Evolutionary conservation across 2,888 invertebrate genomes (phyloP), one percentile per base, ranked within the genome.

Genomic region (Uloborus plumipes): DNA sequence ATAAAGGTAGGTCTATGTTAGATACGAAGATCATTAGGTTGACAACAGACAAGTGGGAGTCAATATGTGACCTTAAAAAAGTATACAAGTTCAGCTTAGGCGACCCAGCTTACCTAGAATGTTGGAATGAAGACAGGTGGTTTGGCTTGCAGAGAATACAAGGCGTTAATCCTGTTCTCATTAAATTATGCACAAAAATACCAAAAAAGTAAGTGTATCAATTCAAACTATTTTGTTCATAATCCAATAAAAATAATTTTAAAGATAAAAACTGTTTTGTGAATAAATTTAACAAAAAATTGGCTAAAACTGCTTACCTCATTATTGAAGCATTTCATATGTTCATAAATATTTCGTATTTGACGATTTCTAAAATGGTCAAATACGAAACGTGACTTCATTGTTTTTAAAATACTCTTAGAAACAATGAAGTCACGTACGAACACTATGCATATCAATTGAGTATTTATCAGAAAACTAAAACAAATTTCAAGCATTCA

Each of bases 131-230:
- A 78, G 90, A 90, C 83, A 81, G 87, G 61, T 89, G 88, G 87
- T 90, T 90, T 86, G 90, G 90, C 6, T 86, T 88, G 7, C 90
- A 90, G 85, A 86, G 90, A 50, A 86, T 90, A 7, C 89, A 89
- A 78, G 90, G 90, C 47, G 89, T 89, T 85, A 90, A 90, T 86
- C 90, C 90, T 20, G 88, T 88, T n/a, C 85, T 89, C 50, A 88
- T 90, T 47, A 76, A 87, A 70, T 87, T 90, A n/a, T 90, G 90
- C 86, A 89, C 87, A 55, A 85, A 87, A 80, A 88, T 90, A 49
- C 90, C 90, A 39, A 88, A 89, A 59, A 90, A 90, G 90, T 90
- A 87, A 87, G 88, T 47, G 47, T 11, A 22, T 39, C n/a, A 51
- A 50, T 31, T 6, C 15, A 18, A 55, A 20, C 16, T 18, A 55